Percentiles rank a stretch among this genome's conserved stretches.
Evolutionary conservation across 2,888 invertebrate species (phyloP).

Genomic region (Drosophila kanekoi): DNA sequence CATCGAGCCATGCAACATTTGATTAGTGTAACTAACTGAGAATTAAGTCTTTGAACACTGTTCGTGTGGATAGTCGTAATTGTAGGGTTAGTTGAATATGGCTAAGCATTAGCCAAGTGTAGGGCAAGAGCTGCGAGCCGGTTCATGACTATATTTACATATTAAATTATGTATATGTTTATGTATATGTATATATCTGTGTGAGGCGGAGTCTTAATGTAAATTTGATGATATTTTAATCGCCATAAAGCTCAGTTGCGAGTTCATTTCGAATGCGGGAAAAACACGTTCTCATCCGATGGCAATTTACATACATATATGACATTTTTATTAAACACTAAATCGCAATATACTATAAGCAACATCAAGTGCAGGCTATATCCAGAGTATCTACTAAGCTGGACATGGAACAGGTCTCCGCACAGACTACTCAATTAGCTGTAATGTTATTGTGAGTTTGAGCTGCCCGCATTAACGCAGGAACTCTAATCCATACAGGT

Average conservation of each 20-base stretch:
- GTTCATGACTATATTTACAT: constrained; percentile 15
- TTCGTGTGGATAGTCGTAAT: constrained; percentile 74
- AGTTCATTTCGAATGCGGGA: constrained; percentile 5
- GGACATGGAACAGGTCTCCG: not conserved
- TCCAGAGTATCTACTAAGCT: not conserved
- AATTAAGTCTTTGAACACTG: constrained; percentile 75
- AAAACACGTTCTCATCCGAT: constrained; percentile 22
- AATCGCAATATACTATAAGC: constrained; percentile 8
- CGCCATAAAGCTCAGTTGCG: constrained; percentile 1
- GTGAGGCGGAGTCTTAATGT: constrained; percentile 15
- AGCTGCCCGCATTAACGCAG: constrained; percentile 24
- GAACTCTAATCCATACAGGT: constrained; percentile 47
- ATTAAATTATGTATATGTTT: constrained; percentile 9
- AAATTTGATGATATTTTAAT: constrained; percentile 37
- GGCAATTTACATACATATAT: constrained; percentile 10
- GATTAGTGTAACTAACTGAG: constrained; percentile 73
- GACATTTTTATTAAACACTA: constrained; percentile 18
- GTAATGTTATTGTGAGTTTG: constrained; percentile 37
- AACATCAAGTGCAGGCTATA: constrained; percentile 4
- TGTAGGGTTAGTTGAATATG: constrained; percentile 38
- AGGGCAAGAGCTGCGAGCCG: constrained; percentile 20
- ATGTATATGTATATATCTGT: not conserved
- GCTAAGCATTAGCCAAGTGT: constrained; percentile 21
- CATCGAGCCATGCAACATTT: constrained; percentile 53
- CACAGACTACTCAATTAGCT: constrained; percentile 20